phyloP scores from a whole-genome alignment of 2,113 vertebrate genomes.

The Rhynchopsitta pachyrhyncha region DNA sequence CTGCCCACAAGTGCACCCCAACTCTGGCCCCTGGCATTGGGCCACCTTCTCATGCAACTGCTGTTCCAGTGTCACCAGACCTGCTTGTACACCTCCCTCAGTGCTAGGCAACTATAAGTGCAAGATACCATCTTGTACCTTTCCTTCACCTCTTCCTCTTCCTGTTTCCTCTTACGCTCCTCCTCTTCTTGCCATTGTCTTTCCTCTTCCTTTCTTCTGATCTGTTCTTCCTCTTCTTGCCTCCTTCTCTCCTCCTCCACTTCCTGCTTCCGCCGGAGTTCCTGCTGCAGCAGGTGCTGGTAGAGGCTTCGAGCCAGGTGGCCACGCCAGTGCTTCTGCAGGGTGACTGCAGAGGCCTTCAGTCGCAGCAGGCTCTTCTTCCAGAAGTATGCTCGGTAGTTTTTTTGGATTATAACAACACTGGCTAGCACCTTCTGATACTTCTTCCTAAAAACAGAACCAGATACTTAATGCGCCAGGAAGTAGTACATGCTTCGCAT shows the following conservation, averaged over 20 bases:
- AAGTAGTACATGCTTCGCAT: accelerated
- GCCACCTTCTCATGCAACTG: background rate
- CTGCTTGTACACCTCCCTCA: background rate
- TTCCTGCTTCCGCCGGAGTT: conserved; percentile 70
- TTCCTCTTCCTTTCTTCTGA: conserved; percentile 73
- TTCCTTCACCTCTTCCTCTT: conserved; percentile 65
- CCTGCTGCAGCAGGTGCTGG: conserved; percentile 79
- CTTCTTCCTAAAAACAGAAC: conserved; percentile 79
- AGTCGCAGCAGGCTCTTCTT: conserved; percentile 77
- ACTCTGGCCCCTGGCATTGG: background rate
- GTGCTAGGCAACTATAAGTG: background rate
- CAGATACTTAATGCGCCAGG: background rate
- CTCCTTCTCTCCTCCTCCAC: conserved; percentile 70
- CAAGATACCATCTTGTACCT: conserved; percentile 54
- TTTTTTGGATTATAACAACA: conserved; percentile 87
- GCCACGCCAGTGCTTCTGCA: conserved; percentile 88
- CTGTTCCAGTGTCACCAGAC: background rate
- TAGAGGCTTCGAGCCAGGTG: conserved; percentile 77
- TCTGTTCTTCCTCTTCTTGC: conserved; percentile 58
- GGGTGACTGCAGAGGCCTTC: conserved; percentile 77
- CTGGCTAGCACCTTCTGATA: conserved; percentile 82
- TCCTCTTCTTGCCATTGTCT: conserved; percentile 67
- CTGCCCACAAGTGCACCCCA: background rate
- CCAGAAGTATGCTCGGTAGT: conserved; percentile 88
- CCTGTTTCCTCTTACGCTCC: conserved; percentile 65